Evolutionary conservation across 2,888 invertebrate species (phyloP).

Genomic region (Melanotus villosus): DNA sequence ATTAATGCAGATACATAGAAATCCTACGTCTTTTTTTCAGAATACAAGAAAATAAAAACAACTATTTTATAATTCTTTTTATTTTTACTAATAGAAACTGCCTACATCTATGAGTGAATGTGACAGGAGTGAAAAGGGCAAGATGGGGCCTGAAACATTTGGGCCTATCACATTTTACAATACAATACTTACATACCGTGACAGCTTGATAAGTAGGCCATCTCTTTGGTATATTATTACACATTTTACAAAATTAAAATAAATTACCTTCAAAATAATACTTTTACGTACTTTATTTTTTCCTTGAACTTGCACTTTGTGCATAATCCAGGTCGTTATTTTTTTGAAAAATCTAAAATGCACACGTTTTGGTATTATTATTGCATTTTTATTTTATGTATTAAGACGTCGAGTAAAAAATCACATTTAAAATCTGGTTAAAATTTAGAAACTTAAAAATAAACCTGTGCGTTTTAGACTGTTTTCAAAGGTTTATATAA

Average conservation of each 20-base stretch:
- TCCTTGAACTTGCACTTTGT: constrained; percentile 52
- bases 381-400: background rate
- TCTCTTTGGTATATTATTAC: constrained; percentile 70
- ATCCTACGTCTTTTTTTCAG: too few species aligned
- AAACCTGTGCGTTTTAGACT: background rate
- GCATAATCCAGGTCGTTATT: constrained; percentile 23
- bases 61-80: constrained; percentile 35
- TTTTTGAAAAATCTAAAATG: constrained; percentile 36
- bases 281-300: constrained; percentile 51
- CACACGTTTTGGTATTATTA: background rate
- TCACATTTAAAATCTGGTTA: background rate
- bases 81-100: constrained; percentile 69
- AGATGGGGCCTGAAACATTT: constrained; percentile 66
- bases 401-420: background rate
- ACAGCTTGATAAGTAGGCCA: constrained; percentile 66
- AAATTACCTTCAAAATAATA: constrained; percentile 60
- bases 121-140: constrained; percentile 67
- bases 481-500: background rate
- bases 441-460: background rate
- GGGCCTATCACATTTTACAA: constrained; percentile 70
- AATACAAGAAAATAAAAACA: background rate
- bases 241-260: constrained; percentile 66
- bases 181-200: constrained; percentile 67
- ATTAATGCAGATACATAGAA: too few species aligned
- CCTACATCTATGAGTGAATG: constrained; percentile 69